phyloP scores from a whole-genome alignment of 2,797 vertebrate species.

The Menidia menidia region DNA sequence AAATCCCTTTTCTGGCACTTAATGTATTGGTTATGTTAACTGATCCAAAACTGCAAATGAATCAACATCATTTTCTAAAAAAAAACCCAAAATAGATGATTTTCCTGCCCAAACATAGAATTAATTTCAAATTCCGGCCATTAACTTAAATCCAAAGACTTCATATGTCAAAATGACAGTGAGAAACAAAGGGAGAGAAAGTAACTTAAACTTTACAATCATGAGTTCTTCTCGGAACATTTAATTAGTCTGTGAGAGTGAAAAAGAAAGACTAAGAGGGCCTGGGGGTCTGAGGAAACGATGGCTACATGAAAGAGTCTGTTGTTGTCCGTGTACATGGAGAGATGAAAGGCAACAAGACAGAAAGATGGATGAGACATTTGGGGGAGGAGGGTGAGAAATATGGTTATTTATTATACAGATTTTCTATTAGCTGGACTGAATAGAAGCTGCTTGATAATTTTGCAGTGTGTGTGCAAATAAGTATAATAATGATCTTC shows the following conservation, averaged over 20 bases:
- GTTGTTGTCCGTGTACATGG: constrained; percentile 76
- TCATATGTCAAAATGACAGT: constrained; percentile 3
- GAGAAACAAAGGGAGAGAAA: constrained; percentile 26
- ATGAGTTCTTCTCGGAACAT: constrained; percentile 76
- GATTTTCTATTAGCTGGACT: neutral
- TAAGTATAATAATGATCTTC: neutral
- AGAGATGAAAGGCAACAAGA: constrained; percentile 77
- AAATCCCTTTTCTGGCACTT: neutral
- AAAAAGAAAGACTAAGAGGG: constrained; percentile 64
- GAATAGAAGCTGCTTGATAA: neutral
- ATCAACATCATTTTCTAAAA: constrained; percentile 24
- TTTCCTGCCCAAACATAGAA: constrained; percentile 18
- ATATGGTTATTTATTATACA: constrained; percentile 56
- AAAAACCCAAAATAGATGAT: constrained; percentile 20
- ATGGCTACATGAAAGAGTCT: constrained; percentile 81
- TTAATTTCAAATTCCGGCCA: neutral
- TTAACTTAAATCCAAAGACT: neutral
- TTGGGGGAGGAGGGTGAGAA: constrained; percentile 49
- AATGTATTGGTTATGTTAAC: constrained; percentile 4
- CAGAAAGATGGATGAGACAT: constrained; percentile 77
- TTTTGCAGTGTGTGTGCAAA: neutral
- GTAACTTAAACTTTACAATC: constrained; percentile 60
- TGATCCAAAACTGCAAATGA: constrained; percentile 54
- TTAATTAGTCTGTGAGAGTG: constrained; percentile 78
- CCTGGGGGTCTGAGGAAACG: constrained; percentile 72